phyloP scores from a whole-genome alignment of 2,797 vertebrate genomes.

The Labeo calbasu region DNA sequence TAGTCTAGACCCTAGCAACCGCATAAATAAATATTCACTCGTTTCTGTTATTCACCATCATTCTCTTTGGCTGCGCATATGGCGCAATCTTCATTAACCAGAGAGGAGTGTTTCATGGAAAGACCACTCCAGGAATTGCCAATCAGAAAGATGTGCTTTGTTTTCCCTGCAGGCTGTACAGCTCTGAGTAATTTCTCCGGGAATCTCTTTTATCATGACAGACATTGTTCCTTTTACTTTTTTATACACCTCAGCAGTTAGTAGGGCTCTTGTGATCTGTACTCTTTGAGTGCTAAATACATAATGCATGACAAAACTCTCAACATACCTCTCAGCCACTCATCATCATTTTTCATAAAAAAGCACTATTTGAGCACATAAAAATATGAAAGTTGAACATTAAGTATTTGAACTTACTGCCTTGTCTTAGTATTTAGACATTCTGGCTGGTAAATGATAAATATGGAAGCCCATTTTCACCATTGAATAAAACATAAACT shows the following conservation, averaged over 20 bases:
- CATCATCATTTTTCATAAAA: not conserved
- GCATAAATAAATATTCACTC: not conserved
- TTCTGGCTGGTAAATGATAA: not conserved
- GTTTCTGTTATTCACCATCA: not conserved
- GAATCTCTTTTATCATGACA: slow-evolving; percentile 5
- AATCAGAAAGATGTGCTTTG: slow-evolving; percentile 14
- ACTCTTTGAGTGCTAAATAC: not conserved
- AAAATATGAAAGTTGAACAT: not conserved
- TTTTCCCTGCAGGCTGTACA: not conserved
- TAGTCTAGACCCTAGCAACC: not conserved
- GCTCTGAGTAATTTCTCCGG: not conserved
- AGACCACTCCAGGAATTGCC: not conserved
- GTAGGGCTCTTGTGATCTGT: not conserved
- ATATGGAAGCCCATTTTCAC: not conserved
- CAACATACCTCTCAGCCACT: not conserved
- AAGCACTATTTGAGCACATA: not conserved
- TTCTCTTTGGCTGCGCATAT: not conserved
- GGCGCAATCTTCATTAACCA: slow-evolving; percentile 22
- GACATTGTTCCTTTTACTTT: slow-evolving; percentile 4
- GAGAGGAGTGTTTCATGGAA: slow-evolving; percentile 1
- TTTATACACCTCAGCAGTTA: not conserved
- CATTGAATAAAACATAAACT: not conserved
- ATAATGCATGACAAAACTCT: slow-evolving; percentile 6
- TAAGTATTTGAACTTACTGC: not conserved
- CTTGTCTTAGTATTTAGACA: not conserved